Evolutionary conservation across 2,113 vertebrate species (phyloP).

Genomic region (Patagioenas fasciata): DNA sequence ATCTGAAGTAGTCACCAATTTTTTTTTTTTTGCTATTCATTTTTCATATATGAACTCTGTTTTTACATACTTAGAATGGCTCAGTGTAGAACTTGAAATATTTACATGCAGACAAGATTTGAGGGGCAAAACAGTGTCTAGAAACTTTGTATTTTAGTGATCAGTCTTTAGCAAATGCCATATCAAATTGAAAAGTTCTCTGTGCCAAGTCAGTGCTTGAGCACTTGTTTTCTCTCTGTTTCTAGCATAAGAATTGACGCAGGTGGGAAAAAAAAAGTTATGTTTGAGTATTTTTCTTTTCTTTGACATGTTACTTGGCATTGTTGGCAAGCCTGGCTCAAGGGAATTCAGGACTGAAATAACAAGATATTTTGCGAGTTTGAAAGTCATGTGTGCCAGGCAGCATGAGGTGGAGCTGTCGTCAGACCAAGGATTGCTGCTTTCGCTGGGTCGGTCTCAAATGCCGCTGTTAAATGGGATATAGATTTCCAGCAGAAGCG

Average conservation of each 20-base stretch:
- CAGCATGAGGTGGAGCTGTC: not conserved
- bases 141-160: not conserved
- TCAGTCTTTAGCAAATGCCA: not conserved
- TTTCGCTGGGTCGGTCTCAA: not conserved
- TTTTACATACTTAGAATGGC: not conserved
- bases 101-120: not conserved
- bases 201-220: not conserved
- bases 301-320: not conserved
- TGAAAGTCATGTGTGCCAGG: not conserved
- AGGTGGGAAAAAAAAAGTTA: not conserved
- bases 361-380: not conserved
- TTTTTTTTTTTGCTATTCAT: not conserved
- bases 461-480: not conserved
- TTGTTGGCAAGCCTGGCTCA: not conserved
- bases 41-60: not conserved
- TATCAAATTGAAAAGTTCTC: not conserved
- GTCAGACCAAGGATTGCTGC: not conserved
- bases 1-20: not conserved
- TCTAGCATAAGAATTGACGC: not conserved
- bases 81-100: not conserved
- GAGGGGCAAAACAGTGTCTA: not conserved
- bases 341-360: not conserved
- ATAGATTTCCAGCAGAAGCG: not conserved
- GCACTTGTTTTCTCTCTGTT: not conserved
- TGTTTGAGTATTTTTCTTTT: accelerated